These are phyloP conservation scores for Cairina moschata DNA, from an alignment of 2,113 vertebrate species.

Conservation along the genomic window DNA sequence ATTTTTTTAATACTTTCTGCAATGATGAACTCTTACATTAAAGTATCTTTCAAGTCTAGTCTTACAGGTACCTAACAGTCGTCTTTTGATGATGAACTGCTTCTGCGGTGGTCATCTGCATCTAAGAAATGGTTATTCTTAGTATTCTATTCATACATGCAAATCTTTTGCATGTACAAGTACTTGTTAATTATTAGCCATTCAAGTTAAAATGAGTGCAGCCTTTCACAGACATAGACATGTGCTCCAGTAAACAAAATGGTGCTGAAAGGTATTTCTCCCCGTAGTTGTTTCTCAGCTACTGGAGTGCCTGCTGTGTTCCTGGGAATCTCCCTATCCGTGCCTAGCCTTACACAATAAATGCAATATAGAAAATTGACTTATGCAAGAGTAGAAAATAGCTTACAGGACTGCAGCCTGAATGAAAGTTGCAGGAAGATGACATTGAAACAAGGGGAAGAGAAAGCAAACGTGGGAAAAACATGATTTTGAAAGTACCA, in stretches of 20 bases:
- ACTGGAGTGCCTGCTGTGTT: neutral
- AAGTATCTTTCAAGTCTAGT: neutral
- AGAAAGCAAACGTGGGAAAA: neutral
- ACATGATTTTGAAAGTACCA: neutral
- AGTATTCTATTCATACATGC: neutral
- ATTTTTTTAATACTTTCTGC: neutral
- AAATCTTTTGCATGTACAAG: neutral
- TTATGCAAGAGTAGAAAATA: neutral
- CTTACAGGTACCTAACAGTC: neutral
- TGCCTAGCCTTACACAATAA: neutral
- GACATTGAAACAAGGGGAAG: neutral
- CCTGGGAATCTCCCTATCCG: neutral
- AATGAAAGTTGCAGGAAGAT: neutral
- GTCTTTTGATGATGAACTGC: neutral
- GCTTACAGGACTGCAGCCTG: neutral
- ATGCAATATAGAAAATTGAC: no score
- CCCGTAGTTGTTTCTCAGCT: neutral
- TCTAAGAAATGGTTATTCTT: neutral
- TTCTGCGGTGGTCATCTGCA: neutral
- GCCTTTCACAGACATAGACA: neutral
- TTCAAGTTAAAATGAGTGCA: neutral
- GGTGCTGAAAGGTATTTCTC: neutral
- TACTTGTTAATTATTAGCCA: neutral
- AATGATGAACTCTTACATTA: neutral
- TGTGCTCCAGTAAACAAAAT: neutral